Conservation (phyloP, 1,140 invertebrate genomes). For the Pteromalus puparum region DNA sequence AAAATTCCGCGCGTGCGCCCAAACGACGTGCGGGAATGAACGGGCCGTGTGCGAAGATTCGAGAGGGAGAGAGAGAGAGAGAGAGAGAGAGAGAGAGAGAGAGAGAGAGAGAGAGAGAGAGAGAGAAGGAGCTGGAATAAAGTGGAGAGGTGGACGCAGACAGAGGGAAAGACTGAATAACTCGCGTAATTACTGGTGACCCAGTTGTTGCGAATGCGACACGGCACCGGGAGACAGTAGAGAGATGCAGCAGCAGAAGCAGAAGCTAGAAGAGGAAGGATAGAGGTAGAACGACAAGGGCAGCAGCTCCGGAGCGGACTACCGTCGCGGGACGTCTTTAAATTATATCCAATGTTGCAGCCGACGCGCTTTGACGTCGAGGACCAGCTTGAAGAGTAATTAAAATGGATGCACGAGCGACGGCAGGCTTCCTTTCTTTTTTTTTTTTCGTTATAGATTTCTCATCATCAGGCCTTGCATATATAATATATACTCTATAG, state of each 20-base stretch:
- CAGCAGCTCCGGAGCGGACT: not conserved
- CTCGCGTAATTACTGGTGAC: slow-evolving; percentile 40
- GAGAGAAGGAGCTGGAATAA: not conserved
- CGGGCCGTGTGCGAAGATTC: too few species aligned
- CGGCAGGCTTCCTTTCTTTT: not conserved
- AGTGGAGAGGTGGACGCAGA: not conserved
- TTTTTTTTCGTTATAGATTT: not conserved
- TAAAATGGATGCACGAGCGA: not conserved
- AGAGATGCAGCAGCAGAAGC: not conserved
- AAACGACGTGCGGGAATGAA: not conserved
- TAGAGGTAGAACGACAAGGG: not conserved
- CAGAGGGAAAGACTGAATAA: slow-evolving; percentile 28
- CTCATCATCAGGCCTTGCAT: not conserved
- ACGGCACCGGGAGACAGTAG: not conserved
- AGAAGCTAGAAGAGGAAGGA: not conserved
- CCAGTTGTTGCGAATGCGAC: slow-evolving; percentile 35
- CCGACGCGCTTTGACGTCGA: not conserved
- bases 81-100: not conserved
- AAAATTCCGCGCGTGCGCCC: not conserved
- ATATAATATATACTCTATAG: not conserved
- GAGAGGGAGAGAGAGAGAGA: too few species aligned
- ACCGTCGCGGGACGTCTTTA: not conserved
- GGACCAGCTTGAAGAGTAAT: not conserved
- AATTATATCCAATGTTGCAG: slow-evolving; percentile 10
- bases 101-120: not conserved